These are phyloP conservation scores for Tringa solitaria DNA, from an alignment of 2,113 vertebrate species.

Conservation along the genomic window DNA sequence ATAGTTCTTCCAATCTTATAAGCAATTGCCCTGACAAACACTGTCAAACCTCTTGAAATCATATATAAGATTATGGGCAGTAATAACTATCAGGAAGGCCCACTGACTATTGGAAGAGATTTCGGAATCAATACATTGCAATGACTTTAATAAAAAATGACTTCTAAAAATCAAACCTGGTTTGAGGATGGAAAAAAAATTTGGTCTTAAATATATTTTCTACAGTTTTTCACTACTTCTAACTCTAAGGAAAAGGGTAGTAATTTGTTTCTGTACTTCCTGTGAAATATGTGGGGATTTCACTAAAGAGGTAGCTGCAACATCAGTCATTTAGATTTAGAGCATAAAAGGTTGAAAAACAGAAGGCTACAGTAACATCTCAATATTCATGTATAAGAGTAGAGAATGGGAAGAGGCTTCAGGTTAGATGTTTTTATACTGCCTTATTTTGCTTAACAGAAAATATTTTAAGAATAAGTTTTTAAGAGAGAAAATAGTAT, in stretches of 20 bases:
- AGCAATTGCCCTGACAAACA: background rate
- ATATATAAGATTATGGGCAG: background rate
- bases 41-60: background rate
- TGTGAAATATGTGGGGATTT: background rate
- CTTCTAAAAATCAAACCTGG: background rate
- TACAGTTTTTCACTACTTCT: background rate
- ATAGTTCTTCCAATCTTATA: background rate
- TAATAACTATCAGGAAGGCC: background rate
- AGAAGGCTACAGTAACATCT: background rate
- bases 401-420: background rate
- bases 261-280: background rate
- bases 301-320: background rate
- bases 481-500: background rate
- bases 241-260: background rate
- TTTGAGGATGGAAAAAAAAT: background rate
- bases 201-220: background rate
- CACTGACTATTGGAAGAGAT: background rate
- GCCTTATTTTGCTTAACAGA: background rate
- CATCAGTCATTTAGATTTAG: background rate
- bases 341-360: background rate
- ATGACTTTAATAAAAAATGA: background rate
- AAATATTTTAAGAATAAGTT: background rate
- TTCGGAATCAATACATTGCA: background rate
- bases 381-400: background rate
- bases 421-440: background rate